Conservation (phyloP, 1,140 invertebrate species). For the Cryptotermes secundus region DNA sequence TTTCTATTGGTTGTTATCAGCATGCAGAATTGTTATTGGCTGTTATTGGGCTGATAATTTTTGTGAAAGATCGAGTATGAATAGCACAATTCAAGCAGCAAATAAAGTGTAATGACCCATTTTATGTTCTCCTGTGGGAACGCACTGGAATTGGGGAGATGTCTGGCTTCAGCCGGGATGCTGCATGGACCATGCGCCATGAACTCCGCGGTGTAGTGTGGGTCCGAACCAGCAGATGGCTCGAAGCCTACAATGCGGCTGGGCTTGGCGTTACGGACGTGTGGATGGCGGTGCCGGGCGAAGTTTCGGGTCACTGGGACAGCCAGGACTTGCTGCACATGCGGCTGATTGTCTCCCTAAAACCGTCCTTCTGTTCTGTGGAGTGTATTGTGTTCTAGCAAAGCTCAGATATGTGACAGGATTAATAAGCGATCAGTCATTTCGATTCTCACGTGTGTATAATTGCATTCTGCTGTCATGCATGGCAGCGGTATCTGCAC, state of each 20-base stretch:
- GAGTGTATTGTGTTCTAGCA: not conserved
- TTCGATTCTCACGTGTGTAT: not conserved
- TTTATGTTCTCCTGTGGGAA: not conserved
- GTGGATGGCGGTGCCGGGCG: not conserved
- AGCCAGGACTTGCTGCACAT: too few relatives aligned
- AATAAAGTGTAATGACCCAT: not conserved
- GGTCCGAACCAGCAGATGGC: not conserved
- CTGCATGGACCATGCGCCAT: slow-evolving; percentile 13
- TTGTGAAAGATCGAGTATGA: too few relatives aligned
- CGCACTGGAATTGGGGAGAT: not conserved
- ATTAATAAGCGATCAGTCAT: not conserved
- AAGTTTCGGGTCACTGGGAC: not conserved
- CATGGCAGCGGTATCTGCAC: not conserved
- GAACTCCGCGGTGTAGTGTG: not conserved
- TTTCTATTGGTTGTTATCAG: not conserved
- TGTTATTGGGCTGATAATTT: too few relatives aligned
- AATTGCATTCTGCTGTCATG: not conserved
- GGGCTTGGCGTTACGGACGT: not conserved
- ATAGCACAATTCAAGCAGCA: not conserved
- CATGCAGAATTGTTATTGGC: not conserved
- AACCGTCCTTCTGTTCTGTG: not conserved
- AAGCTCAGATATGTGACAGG: too few relatives aligned
- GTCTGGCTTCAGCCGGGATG: not conserved
- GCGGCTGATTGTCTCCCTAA: not conserved
- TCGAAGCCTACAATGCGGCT: not conserved